Evolutionary conservation across 2,113 vertebrate species (phyloP), one percentile per base, ranked within the genome.

Genomic region (Noctilio leporinus): DNA sequence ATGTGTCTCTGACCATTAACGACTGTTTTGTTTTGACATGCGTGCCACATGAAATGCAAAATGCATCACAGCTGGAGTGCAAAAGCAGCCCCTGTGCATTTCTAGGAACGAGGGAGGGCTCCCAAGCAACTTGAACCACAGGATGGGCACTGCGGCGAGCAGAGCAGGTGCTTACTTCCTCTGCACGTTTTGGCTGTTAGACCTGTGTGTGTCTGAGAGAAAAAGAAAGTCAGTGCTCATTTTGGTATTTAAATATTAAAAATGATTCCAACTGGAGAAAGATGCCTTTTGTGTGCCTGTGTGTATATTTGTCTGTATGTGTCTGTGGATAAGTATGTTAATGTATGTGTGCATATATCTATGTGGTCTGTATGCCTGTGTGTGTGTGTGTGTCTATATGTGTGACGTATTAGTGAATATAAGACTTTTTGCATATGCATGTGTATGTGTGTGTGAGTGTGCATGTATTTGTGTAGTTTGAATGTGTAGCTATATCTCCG

Each of bases 191-290:
- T 84, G 77, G 88, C 95, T 78, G 2, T 86, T 77, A 91, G 83
- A 89, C 33, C 28, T 80, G 17, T 64, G 38, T 40, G 47, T 97
- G 45, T 72, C 64, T 76, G 76, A 92, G 20, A 35, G 55, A 90
- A 62, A 62, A 87, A 72, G 73, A 73, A 83, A 80, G 76, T 62
- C 91, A 89, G 30, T 80, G 86, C 89, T 97, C 86, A 95, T 77
- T 98, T 62, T 98, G 98, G 97, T 98, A 98, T 98, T 97, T 86
- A 92, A 98, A 91, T 97, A 98, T 98, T 98, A 97, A 97, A 96
- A 96, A 90, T 14, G 14, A 97, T 96, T 95, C 86, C 75, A 95
- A 80, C 85, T 40, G 6, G 91, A 94, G 80, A 30, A 62, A 62
- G 59, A 30, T 62, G 59, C 15, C 28, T 62, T 62, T 30, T 65